A percentile compares a stretch with the other conserved stretches of the same genome.
These are phyloP conservation scores for Saxicola maurus DNA, from an alignment of 2,797 vertebrate genomes.

Conservation along the genomic window DNA sequence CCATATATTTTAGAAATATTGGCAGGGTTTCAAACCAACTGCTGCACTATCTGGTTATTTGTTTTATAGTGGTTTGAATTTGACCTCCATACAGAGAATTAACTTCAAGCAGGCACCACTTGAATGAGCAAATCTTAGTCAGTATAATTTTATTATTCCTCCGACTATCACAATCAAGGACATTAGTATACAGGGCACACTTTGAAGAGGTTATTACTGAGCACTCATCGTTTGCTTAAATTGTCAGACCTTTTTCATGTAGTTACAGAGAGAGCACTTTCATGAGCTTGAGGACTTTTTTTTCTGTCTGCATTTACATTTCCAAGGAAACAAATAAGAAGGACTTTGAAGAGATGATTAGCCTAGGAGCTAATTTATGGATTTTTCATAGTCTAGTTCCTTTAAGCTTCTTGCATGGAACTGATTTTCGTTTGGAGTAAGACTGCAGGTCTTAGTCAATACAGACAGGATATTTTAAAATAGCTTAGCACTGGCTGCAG, in stretches of 20 bases:
- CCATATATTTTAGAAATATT: neutral
- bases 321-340: constrained; percentile 47
- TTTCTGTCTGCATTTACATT: constrained; percentile 30
- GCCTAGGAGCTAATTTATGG: constrained; percentile 36
- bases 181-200: constrained; percentile 7
- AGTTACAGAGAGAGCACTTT: neutral
- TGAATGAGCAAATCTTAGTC: neutral
- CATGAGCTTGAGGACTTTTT: constrained; percentile 22
- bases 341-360: constrained; percentile 46
- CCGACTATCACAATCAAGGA: constrained; percentile 9
- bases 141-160: constrained; percentile 34
- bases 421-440: constrained; percentile 3
- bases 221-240: constrained; percentile 10
- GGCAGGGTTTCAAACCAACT: neutral
- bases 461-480: constrained; percentile 15
- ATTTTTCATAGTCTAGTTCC: constrained; percentile 42
- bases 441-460: neutral
- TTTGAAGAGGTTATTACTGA: constrained; percentile 51
- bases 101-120: neutral
- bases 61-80: neutral
- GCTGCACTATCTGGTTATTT: neutral
- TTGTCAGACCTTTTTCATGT: constrained; percentile 13
- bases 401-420: neutral
- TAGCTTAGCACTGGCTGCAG: neutral
- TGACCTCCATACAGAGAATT: neutral